A percentile compares a stretch with the other conserved stretches of the same genome.
Evolutionary conservation across 2,113 vertebrate genomes (phyloP).

Genomic region (Narcine bancroftii): DNA sequence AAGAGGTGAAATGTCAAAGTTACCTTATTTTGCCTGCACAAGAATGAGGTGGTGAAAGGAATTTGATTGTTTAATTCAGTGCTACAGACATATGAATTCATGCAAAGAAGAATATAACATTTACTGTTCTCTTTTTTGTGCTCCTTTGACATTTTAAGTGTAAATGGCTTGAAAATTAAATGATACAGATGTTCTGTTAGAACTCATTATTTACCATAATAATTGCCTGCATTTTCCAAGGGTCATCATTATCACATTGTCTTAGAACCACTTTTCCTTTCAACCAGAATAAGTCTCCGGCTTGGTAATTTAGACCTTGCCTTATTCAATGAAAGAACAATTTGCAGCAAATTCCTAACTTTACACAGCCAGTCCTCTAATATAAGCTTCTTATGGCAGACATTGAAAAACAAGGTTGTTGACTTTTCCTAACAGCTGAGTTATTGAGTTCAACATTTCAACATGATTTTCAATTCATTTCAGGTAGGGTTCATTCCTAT

Average conservation of each 20-base stretch:
- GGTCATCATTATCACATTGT: slow-evolving; percentile 17
- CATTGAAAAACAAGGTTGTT: too few species aligned
- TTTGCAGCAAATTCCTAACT: background rate
- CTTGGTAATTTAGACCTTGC: background rate
- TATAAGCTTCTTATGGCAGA: background rate
- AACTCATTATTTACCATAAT: background rate
- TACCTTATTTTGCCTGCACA: slow-evolving; percentile 51
- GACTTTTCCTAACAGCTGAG: background rate
- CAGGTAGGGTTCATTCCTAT: background rate
- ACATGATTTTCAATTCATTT: slow-evolving; percentile 4
- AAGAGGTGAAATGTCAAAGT: slow-evolving; percentile 55
- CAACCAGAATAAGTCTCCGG: background rate
- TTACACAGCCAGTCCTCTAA: background rate
- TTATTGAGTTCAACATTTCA: background rate
- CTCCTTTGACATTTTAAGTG: background rate
- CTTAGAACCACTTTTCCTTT: background rate
- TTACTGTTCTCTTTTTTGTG: background rate
- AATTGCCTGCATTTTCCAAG: background rate
- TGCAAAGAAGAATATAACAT: background rate
- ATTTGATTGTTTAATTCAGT: slow-evolving; percentile 44
- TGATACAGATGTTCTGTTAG: background rate
- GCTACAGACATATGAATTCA: slow-evolving; percentile 38
- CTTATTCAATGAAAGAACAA: background rate
- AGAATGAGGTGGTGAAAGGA: slow-evolving; percentile 43
- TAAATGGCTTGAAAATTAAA: slow-evolving; percentile 20